A percentile compares a stretch with the other conserved stretches of the same genome.
Conservation (phyloP, 1,140 invertebrate species). For the Papilio aristodemus region DNA sequence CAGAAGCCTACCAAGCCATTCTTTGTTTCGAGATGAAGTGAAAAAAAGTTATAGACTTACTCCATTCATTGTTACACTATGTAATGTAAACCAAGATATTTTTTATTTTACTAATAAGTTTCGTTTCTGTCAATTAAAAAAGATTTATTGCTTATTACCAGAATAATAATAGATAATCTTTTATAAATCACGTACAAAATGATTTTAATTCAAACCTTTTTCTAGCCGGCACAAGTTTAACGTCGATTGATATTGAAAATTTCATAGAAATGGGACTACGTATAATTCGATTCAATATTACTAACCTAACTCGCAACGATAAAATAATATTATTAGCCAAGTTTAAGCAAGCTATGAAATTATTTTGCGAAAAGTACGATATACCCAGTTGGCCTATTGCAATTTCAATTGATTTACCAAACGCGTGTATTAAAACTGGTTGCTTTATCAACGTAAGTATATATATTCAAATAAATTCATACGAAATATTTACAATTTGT, state of each 20-base stretch:
- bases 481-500: too few relatives aligned
- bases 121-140: too few relatives aligned
- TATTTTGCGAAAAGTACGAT: slow-evolving; percentile 30
- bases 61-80: slow-evolving; percentile 17
- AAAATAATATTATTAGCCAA: slow-evolving; percentile 28
- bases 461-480: not conserved
- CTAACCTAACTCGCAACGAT: slow-evolving; percentile 17
- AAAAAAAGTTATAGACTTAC: slow-evolving; percentile 20
- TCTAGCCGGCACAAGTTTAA: slow-evolving; percentile 1
- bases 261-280: slow-evolving; percentile 27
- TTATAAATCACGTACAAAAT: too few relatives aligned
- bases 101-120: too few relatives aligned
- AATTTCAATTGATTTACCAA: slow-evolving; percentile 25
- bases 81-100: not conserved
- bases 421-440: slow-evolving; percentile 29
- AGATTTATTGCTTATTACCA: too few relatives aligned
- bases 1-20: slow-evolving; percentile 14
- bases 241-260: slow-evolving; percentile 29
- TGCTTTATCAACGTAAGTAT: slow-evolving; percentile 19
- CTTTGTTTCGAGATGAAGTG: slow-evolving; percentile 6
- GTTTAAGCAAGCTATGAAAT: slow-evolving; percentile 26
- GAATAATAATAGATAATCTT: too few relatives aligned
- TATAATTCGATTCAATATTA: slow-evolving; percentile 23
- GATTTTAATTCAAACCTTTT: not conserved
- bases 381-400: slow-evolving; percentile 26